Evolutionary conservation across 2,113 vertebrate species (phyloP), one percentile per base, ranked within the genome.

Genomic region (Taurulus bubalis): DNA sequence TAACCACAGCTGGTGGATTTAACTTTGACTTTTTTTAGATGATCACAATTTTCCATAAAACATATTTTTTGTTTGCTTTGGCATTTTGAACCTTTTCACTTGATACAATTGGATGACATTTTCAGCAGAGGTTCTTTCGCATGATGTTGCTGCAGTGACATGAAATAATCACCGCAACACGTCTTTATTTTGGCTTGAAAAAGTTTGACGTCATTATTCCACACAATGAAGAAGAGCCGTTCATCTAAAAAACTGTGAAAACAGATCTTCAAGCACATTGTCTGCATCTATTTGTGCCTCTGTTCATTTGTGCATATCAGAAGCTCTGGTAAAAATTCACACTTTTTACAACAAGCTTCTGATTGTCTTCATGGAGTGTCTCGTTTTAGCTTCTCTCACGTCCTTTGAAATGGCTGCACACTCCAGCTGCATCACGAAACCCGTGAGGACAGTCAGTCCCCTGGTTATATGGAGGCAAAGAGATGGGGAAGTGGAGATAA

Each of bases 401-500:
- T 81, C 65, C 76, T 68, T 38, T n/a, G 56, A 83, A 81, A 76
- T 28, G 49, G 56, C 55, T 75, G 76, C 56, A 22, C 24, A 4
- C 58, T 78, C 69, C 64, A 80, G 81, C 75, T 82, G 86, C 51
- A 79, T 71, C 0, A 47, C 85, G 82, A 87, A 90, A 78, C 82
- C 78, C 63, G 82, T 1, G 71, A 87, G 82, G 88, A 90, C 84
- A 80, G 75, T 87, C 84, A 76, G 51, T 87, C 65, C 84, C 64
- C 55, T 47, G 71, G 74, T 68, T 84, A 45, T 60, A 58, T n/a
- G 1, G 67, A 84, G 67, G 71, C 77, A 68, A 65, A 74, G 81
- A 73, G 82, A 92, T 82, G 75, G 85, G 89, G 89, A 92, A 92
- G 90, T 90, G 82, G 78, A 87, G 91, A 93, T 94, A 92, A 92